Percentiles rank a stretch among this genome's conserved stretches.
Evolutionary conservation across 2,888 invertebrate species (phyloP).

Genomic region (Ochropleura plecta): DNA sequence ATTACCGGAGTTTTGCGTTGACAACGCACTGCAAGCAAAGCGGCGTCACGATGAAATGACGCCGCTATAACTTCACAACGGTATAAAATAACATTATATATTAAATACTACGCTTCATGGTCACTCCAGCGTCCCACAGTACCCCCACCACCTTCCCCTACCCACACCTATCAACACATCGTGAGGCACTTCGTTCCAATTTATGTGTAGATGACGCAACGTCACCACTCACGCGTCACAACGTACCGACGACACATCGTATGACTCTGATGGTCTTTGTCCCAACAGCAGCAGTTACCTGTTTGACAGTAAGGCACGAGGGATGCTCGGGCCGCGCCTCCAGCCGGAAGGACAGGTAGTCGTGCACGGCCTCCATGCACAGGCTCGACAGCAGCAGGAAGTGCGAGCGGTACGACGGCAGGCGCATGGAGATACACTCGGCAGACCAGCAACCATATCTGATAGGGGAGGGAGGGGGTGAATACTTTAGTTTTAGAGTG

Average conservation of each 20-base stretch:
- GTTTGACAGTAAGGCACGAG: slow-evolving; percentile 96
- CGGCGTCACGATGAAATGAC: not conserved
- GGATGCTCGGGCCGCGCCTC: slow-evolving; percentile 96
- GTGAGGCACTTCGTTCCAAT: too few species aligned
- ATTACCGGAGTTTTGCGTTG: not conserved
- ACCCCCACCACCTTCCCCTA: too few species aligned
- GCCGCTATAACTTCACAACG: too few species aligned
- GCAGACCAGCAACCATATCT: slow-evolving; percentile 95
- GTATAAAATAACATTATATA: not conserved
- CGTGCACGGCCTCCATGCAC: slow-evolving; percentile 97
- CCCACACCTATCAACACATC: too few species aligned
- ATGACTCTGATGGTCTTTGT: too few species aligned
- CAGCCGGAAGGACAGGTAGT: slow-evolving; percentile 96
- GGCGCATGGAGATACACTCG: slow-evolving; percentile 93
- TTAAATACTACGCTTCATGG: not conserved
- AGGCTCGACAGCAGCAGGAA: slow-evolving; percentile 96
- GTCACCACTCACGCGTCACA: too few species aligned
- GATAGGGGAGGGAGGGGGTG: rapidly evolving
- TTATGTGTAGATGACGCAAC: too few species aligned
- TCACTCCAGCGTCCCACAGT: too few species aligned
- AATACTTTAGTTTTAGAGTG: rapidly evolving
- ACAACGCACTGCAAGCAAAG: not conserved
- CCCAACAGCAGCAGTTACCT: slow-evolving; percentile 81
- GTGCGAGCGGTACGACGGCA: slow-evolving; percentile 96
- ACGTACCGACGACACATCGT: too few species aligned